Conservation (phyloP, 2,888 invertebrate species). For the Anthrax anthrax region DNA sequence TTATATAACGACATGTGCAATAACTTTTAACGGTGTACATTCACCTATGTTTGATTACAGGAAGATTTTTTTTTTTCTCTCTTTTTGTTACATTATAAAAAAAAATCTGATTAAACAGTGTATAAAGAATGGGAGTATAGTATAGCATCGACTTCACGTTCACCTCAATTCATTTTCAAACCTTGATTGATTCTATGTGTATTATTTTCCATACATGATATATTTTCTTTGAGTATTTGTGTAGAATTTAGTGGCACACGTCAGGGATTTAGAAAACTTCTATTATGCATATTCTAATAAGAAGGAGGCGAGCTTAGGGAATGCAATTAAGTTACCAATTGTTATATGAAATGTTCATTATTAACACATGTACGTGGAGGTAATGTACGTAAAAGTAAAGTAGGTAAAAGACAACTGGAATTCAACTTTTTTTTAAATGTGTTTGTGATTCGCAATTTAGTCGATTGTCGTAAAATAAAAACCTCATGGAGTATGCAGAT, state of each 20-base stretch:
- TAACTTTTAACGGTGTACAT: conserved; percentile 2
- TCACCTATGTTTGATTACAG: not conserved
- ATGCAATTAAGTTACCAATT: conserved; percentile 7
- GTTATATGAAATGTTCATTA: not conserved
- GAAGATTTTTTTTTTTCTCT: not conserved
- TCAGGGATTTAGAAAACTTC: conserved; percentile 4
- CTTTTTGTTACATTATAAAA: too few species aligned
- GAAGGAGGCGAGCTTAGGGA: conserved; percentile 1
- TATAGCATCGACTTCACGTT: too few species aligned
- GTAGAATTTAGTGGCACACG: conserved; percentile 7
- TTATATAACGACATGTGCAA: conserved; percentile 6
- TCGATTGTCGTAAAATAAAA: too few species aligned
- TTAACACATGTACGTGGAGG: too few species aligned
- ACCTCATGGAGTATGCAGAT: not conserved
- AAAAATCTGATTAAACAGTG: too few species aligned
- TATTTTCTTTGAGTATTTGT: too few species aligned
- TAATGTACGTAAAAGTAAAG: too few species aligned
- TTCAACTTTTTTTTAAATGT: too few species aligned
- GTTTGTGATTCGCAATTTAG: too few species aligned
- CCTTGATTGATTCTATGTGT: not conserved
- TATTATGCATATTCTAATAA: not conserved
- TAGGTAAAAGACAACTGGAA: too few species aligned
- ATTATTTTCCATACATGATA: not conserved
- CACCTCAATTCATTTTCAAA: not conserved
- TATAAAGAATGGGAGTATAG: too few species aligned